phyloP scores from a whole-genome alignment of 92 coral and sea anemone genomes.

The Porites cylindrica region DNA sequence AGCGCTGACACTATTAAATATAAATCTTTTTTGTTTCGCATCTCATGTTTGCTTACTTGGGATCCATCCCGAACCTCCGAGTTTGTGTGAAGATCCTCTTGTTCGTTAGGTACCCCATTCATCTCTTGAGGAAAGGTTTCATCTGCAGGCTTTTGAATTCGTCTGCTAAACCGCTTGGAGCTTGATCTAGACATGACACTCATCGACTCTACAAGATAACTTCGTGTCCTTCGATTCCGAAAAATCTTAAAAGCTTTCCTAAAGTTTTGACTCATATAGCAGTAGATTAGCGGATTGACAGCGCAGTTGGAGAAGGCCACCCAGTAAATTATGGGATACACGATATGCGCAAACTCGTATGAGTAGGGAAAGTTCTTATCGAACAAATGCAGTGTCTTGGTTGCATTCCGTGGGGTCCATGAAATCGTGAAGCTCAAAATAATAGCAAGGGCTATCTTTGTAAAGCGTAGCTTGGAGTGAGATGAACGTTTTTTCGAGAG shows the following conservation, averaged over 20 bases:
- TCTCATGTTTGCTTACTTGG: conserved; percentile 9
- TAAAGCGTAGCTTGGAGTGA: conserved; percentile 79
- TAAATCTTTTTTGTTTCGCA: conserved; percentile 7
- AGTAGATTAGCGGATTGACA: conserved; percentile 78
- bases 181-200: conserved; percentile 16
- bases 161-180: conserved; percentile 32
- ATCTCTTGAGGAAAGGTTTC: background rate
- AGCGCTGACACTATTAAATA: conserved; percentile 26
- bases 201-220: conserved; percentile 17
- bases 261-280: conserved; percentile 88
- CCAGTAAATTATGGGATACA: conserved; percentile 58
- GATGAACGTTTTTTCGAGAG: conserved; percentile 41
- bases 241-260: conserved; percentile 62
- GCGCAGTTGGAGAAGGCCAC: conserved; percentile 86
- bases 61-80: conserved; percentile 26
- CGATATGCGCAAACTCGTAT: conserved; percentile 4
- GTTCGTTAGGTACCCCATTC: background rate
- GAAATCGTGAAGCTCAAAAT: conserved; percentile 80
- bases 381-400: conserved; percentile 20
- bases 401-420: conserved; percentile 77
- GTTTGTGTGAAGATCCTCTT: conserved; percentile 7
- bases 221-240: conserved; percentile 20
- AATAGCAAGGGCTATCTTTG: conserved; percentile 78
- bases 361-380: conserved; percentile 5
- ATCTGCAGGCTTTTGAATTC: conserved; percentile 1